These are phyloP conservation scores for Agonum fuliginosum DNA, from an alignment of 2,888 invertebrate species.

Conservation along the genomic window DNA sequence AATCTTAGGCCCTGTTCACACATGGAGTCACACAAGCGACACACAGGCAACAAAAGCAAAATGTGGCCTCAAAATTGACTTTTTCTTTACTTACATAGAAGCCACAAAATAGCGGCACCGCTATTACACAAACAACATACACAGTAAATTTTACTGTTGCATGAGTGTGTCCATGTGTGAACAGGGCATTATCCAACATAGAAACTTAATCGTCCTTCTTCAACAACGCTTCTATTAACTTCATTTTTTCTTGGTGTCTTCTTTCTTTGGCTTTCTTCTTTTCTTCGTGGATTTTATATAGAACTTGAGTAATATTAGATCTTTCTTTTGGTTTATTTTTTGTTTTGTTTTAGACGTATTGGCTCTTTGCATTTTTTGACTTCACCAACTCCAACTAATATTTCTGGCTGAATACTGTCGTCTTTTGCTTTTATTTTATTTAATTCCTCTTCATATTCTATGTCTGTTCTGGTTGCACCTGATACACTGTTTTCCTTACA, in stretches of 20 bases:
- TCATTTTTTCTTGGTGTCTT: not conserved
- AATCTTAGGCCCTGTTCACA: too few relatives aligned
- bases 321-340: slow-evolving; percentile 1
- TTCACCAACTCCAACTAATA: slow-evolving; percentile 56
- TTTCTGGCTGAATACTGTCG: slow-evolving; percentile 64
- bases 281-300: slow-evolving; percentile 19
- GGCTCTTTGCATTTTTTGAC: not conserved
- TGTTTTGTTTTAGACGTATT: not conserved
- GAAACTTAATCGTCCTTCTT: not conserved
- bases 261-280: not conserved
- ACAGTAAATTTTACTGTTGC: not conserved
- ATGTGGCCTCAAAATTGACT: too few relatives aligned
- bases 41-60: not conserved
- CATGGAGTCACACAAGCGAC: not conserved
- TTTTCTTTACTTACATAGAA: not conserved
- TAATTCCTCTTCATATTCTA: slow-evolving; percentile 62
- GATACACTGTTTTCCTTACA: slow-evolving; percentile 60
- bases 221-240: not conserved
- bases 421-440: slow-evolving; percentile 61
- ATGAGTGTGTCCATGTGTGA: not conserved
- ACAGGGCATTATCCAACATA: not conserved
- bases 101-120: not conserved
- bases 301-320: not conserved
- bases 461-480: slow-evolving; percentile 49
- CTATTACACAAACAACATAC: not conserved